Percentiles rank a stretch among this genome's conserved stretches.
phyloP scores from a whole-genome alignment of 2,113 vertebrate species.

The Leuciscus idus region DNA sequence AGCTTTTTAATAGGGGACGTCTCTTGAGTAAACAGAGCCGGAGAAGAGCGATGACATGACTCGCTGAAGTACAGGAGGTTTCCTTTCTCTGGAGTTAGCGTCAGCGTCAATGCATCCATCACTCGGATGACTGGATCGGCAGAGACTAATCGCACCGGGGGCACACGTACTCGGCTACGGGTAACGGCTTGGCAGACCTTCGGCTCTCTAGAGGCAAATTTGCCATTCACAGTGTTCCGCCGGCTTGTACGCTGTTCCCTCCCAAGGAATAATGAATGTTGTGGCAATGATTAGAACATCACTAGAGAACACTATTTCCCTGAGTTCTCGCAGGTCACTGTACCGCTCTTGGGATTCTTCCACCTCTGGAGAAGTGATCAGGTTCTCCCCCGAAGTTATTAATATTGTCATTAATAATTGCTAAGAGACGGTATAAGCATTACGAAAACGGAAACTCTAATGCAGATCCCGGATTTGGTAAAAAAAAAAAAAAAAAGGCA shows the following conservation, averaged over 20 bases:
- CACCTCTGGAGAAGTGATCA: slow-evolving; percentile 62
- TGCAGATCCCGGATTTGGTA: slow-evolving; percentile 56
- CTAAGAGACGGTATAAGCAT: slow-evolving; percentile 51
- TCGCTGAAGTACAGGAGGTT: slow-evolving; percentile 42
- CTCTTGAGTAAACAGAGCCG: slow-evolving; percentile 54
- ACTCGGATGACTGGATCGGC: slow-evolving; percentile 32
- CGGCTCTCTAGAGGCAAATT: slow-evolving; percentile 38
- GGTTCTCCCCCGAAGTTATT: slow-evolving; percentile 52
- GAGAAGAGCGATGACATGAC: slow-evolving; percentile 59
- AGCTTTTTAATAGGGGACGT: slow-evolving; percentile 40
- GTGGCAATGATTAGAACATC: slow-evolving; percentile 42
- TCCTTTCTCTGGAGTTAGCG: slow-evolving; percentile 23
- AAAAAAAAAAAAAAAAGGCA: not conserved
- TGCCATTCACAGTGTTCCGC: slow-evolving; percentile 24
- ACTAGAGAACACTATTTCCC: slow-evolving; percentile 48
- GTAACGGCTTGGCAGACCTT: slow-evolving; percentile 36
- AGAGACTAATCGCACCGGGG: slow-evolving; percentile 27
- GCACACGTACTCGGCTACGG: slow-evolving; percentile 39
- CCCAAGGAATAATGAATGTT: slow-evolving; percentile 50
- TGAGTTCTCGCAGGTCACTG: slow-evolving; percentile 19
- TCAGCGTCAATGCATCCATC: slow-evolving; percentile 54
- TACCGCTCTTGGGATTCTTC: slow-evolving; percentile 26
- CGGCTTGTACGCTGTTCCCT: slow-evolving; percentile 25
- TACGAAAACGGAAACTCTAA: slow-evolving; percentile 52
- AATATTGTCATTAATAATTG: slow-evolving; percentile 57